Conservation (phyloP, 2,113 vertebrate species). For the Lutjanus erythropterus region DNA sequence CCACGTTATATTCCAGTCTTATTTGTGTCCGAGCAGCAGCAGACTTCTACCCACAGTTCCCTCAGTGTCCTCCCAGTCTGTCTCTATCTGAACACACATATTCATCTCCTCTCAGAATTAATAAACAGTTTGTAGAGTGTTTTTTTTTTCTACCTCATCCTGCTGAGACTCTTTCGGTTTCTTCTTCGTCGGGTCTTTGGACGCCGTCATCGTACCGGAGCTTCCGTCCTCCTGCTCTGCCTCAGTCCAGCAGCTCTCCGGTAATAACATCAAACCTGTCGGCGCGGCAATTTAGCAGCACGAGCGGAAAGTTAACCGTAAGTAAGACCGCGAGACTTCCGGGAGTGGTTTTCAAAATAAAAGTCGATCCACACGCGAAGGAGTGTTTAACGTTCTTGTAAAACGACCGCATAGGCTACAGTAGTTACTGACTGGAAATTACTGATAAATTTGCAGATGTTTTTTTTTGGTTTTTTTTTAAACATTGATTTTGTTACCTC, state of each 20-base stretch:
- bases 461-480: no score
- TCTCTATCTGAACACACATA: background rate
- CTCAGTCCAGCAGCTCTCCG: conserved; percentile 38
- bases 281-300: conserved; percentile 50
- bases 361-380: background rate
- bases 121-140: no score
- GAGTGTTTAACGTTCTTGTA: background rate
- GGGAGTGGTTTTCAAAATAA: conserved; percentile 50
- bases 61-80: background rate
- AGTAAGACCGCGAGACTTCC: background rate
- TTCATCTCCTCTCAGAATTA: background rate
- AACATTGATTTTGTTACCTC: no score
- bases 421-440: no score
- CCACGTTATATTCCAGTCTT: background rate
- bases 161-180: conserved; percentile 69
- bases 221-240: background rate
- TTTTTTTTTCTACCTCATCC: no score
- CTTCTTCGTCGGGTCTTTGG: conserved; percentile 72
- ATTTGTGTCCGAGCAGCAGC: background rate
- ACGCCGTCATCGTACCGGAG: conserved; percentile 67
- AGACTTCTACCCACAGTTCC: background rate
- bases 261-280: conserved; percentile 53
- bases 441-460: no score
- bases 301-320: background rate
- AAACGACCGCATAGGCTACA: no score